A percentile compares a stretch with the other conserved stretches of the same genome.
Evolutionary conservation across 2,888 invertebrate species (phyloP).

Genomic region (Protonemura montana): DNA sequence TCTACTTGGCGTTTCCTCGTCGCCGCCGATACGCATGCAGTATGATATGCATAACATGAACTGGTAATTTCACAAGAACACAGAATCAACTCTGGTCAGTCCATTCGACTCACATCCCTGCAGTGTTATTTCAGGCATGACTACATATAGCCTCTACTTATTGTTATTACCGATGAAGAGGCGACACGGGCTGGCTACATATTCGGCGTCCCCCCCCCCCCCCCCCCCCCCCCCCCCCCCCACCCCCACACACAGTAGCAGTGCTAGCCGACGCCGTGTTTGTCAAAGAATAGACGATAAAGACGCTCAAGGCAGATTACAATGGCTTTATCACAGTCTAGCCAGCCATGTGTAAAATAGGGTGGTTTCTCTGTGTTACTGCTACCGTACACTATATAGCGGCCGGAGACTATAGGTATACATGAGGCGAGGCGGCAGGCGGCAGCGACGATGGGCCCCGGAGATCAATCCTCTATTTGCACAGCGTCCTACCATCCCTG

Average conservation of each 20-base stretch:
- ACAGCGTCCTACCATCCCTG: background rate
- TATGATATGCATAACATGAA: too few relatives aligned
- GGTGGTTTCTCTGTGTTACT: constrained; percentile 33
- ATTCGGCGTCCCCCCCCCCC: background rate
- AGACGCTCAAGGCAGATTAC: constrained; percentile 33
- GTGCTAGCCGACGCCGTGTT: background rate
- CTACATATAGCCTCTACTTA: background rate
- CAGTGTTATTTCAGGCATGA: background rate
- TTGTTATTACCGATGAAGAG: background rate
- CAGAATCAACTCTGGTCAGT: too few relatives aligned
- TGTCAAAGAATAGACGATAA: constrained; percentile 40
- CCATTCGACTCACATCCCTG: background rate
- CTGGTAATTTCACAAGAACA: too few relatives aligned
- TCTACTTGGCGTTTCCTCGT: background rate
- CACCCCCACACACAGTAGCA: background rate
- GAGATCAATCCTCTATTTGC: constrained; percentile 42
- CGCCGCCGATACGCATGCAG: too few relatives aligned
- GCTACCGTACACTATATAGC: background rate
- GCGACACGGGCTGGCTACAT: background rate
- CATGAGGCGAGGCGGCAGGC: too few relatives aligned
- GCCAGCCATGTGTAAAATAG: constrained; percentile 39
- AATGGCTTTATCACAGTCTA: constrained; percentile 19
- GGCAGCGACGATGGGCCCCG: background rate
- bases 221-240: background rate
- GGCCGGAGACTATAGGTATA: background rate